A percentile compares a stretch with the other conserved stretches of the same genome.
Conservation (phyloP, 2,113 vertebrate species). For the Podilymbus podiceps region DNA sequence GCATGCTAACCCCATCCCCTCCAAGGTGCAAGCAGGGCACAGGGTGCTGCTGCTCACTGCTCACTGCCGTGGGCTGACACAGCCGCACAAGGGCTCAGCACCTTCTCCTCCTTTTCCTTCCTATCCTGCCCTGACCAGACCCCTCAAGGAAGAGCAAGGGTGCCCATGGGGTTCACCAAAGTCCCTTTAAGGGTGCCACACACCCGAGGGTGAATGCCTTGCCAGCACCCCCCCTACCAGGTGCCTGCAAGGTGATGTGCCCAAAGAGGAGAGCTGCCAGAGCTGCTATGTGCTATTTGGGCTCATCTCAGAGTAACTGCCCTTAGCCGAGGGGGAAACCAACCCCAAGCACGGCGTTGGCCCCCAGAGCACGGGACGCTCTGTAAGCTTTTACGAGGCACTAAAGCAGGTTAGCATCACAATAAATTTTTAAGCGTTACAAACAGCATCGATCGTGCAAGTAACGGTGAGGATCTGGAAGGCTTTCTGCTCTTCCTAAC, state of each 20-base stretch:
- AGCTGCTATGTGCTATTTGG: background rate
- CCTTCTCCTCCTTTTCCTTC: background rate
- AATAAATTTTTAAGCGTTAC: slow-evolving; percentile 35
- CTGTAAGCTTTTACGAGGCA: background rate
- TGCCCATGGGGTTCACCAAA: background rate
- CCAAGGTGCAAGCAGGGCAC: background rate
- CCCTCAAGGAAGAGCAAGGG: background rate
- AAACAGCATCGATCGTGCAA: slow-evolving; percentile 17
- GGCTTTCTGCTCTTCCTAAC: slow-evolving; percentile 33
- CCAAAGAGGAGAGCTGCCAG: background rate
- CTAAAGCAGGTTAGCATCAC: slow-evolving; percentile 2
- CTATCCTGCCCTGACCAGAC: background rate
- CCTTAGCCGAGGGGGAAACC: background rate
- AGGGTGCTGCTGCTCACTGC: background rate
- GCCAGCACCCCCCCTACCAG: background rate
- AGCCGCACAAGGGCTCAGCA: background rate
- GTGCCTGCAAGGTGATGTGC: background rate
- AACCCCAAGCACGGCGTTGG: background rate
- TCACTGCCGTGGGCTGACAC: background rate
- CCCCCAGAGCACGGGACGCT: background rate
- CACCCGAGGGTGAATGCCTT: background rate
- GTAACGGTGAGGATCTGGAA: background rate
- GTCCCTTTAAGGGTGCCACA: background rate
- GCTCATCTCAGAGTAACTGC: background rate
- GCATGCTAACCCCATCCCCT: background rate